These are phyloP conservation scores for Harpagifer antarcticus DNA, from an alignment of 2,797 vertebrate species.

Conservation along the genomic window DNA sequence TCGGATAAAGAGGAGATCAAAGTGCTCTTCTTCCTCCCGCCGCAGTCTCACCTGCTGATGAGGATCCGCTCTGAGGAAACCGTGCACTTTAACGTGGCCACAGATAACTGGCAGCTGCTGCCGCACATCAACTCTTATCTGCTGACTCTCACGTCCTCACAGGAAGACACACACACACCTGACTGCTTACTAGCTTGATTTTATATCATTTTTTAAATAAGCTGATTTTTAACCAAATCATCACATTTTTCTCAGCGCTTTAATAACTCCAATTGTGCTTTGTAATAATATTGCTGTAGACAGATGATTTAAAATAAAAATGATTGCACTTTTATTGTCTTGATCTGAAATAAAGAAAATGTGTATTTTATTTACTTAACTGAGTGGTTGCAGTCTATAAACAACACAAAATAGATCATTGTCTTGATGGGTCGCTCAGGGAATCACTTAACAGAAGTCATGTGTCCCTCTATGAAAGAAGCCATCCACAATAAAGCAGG, in stretches of 20 bases:
- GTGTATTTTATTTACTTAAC: too few relatives aligned
- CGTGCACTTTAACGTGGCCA: constrained; percentile 83
- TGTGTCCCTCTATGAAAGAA: not conserved
- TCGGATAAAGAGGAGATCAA: constrained; percentile 54
- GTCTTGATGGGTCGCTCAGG: too few relatives aligned
- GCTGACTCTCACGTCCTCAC: constrained; percentile 61
- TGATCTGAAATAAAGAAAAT: constrained; percentile 37
- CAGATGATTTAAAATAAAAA: constrained; percentile 45
- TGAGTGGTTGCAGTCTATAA: too few relatives aligned
- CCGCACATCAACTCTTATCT: constrained; percentile 85
- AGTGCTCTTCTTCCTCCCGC: constrained; percentile 87
- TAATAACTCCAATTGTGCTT: constrained; percentile 11
- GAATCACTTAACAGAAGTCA: too few relatives aligned
- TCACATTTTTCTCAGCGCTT: constrained; percentile 15
- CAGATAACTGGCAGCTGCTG: constrained; percentile 88
- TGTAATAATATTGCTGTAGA: not conserved
- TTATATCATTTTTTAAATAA: constrained; percentile 28
- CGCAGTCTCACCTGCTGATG: constrained; percentile 84
- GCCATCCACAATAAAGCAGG: not conserved
- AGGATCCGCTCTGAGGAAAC: constrained; percentile 72
- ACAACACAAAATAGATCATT: too few relatives aligned
- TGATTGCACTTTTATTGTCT: constrained; percentile 47
- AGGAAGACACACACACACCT: not conserved
- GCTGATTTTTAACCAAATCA: constrained; percentile 56
- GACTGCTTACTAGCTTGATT: constrained; percentile 20